Evolutionary conservation across 2,888 invertebrate species (phyloP), one percentile per base, ranked within the genome.

Genomic region (Isoperla grammatica): DNA sequence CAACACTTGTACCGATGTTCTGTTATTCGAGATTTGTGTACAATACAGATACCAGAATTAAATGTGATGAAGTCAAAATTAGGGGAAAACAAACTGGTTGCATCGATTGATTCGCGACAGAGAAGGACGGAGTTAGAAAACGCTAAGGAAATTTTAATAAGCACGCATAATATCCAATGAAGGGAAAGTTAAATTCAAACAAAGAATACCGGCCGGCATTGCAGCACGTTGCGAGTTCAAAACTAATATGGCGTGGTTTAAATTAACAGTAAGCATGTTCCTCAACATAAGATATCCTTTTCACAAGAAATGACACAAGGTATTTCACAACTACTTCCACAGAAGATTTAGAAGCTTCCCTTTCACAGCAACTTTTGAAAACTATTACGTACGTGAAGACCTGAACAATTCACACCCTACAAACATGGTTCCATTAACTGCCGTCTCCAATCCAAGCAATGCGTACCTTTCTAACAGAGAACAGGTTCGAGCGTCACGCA

Each of bases 91-190:
- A 42, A 15, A 45, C 1, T 46, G 46, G 46, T 46, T 22, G 46
- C 22, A 46, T 22, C 46, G 20, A 20, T 46, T 46, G 19, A 46
- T 46, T 46, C 22, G 46, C 46, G 20, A 20, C 22, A 46, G 46
- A 46, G 46, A 46, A 50, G 49, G 49, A 50, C 49, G 49, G 49
- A 50, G 29, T 50, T 50, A 8, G 22, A 35, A 50, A 50, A 22
- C 49, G 20, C 49, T 50, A 50, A 35, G 9, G 19, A 46, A 46
- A 29, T 29, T 29, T 29, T 29, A 29, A 12, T 22, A 46, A 46
- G 46, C 46, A 22, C 12, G 3, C n/a, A n/a, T 20, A 22, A 20
- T 29, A 46, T 22, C 20, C 46, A 17, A 46, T 46, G 46, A 46
- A 46, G 46, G 46, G 46, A 46, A 22, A n/a, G 20, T n/a, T 20